These are phyloP conservation scores for Recurvirostra avosetta DNA, from an alignment of 2,113 vertebrate genomes.

Conservation along the genomic window DNA sequence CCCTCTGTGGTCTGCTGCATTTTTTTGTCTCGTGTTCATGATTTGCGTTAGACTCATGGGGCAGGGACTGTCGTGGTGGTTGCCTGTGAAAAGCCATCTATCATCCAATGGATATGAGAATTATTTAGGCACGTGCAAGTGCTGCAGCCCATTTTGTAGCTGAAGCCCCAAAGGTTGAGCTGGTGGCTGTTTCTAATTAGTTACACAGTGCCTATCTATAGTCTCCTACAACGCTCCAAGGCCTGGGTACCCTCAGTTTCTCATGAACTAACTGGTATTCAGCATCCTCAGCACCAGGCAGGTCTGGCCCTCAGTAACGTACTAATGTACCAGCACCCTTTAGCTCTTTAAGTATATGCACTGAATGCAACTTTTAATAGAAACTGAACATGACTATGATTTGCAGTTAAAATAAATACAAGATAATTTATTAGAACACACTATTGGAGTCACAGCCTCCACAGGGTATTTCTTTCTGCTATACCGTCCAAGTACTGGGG, in stretches of 20 bases:
- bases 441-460: background rate
- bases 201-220: background rate
- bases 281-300: background rate
- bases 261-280: background rate
- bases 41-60: background rate
- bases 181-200: background rate
- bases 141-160: background rate
- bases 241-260: background rate
- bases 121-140: background rate
- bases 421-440: background rate
- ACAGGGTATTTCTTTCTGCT: background rate
- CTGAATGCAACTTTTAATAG: background rate
- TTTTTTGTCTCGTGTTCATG: background rate
- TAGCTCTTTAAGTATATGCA: background rate
- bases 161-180: background rate
- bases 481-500: background rate
- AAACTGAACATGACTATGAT: background rate
- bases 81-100: background rate
- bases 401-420: background rate
- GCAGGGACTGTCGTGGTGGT: background rate
- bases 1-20: background rate
- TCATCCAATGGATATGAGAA: background rate
- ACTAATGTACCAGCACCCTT: background rate
- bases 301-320: background rate
- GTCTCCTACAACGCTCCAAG: background rate